These are phyloP conservation scores for Arion vulgaris DNA, from an alignment of 1,140 invertebrate species.

Conservation along the genomic window DNA sequence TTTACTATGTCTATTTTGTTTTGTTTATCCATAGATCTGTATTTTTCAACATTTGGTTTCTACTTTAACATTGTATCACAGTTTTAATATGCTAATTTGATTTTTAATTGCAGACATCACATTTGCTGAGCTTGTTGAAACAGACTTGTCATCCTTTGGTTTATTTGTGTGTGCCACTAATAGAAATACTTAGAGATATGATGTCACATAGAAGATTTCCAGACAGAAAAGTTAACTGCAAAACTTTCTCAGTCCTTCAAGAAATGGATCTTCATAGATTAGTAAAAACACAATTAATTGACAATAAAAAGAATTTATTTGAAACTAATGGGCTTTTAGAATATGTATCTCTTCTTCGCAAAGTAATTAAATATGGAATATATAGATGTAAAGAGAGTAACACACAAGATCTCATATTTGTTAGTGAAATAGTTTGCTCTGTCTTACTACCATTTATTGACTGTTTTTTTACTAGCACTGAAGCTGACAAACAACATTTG, in stretches of 20 bases:
- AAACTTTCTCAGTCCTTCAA: not conserved
- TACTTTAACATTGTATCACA: too few species aligned
- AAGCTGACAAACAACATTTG: constrained; percentile 1
- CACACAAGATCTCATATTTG: not conserved
- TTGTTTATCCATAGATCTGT: too few species aligned
- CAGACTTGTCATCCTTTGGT: not conserved
- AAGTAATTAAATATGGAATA: constrained; percentile 2
- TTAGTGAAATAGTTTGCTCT: not conserved
- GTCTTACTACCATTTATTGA: not conserved
- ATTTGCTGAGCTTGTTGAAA: not conserved
- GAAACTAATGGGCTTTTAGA: not conserved
- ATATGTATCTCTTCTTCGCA: constrained; percentile 8
- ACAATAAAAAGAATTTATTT: not conserved
- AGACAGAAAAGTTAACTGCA: not conserved
- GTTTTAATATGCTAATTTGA: too few species aligned
- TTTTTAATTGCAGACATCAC: not conserved
- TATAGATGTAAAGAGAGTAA: not conserved
- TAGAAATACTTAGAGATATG: constrained; percentile 4
- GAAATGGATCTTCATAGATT: not conserved
- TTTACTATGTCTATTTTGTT: too few species aligned
- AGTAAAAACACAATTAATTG: not conserved
- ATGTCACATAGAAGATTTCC: not conserved
- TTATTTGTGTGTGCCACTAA: not conserved
- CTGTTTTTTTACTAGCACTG: not conserved
- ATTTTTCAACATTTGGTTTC: too few species aligned